Evolutionary conservation across 2,888 invertebrate species (phyloP).

Genomic region (Tetanocera ferruginea): DNA sequence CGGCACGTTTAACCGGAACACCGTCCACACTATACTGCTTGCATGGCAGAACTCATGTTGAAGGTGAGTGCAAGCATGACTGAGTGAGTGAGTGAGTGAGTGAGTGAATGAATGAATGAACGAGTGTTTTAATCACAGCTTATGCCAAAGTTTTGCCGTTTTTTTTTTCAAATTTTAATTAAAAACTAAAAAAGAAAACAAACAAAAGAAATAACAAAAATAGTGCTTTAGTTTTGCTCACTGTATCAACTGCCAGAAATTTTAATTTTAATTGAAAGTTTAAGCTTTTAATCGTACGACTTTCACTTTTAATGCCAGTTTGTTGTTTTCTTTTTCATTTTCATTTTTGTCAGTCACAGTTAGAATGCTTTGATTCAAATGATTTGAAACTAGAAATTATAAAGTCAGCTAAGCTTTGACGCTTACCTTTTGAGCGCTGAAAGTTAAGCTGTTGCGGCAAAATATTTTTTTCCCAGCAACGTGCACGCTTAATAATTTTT

Average conservation of each 20-base stretch:
- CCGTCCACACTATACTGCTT: constrained; percentile 54
- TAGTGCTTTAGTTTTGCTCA: background rate
- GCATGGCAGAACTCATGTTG: constrained; percentile 60
- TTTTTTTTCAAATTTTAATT: background rate
- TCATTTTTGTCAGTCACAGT: background rate
- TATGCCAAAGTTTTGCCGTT: background rate
- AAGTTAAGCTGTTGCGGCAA: constrained; percentile 3
- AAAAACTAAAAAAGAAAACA: background rate
- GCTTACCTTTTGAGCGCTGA: background rate
- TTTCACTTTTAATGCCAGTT: constrained; percentile 7
- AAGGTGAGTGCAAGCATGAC: constrained; percentile 51
- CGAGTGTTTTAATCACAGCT: constrained; percentile 41
- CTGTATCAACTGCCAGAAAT: background rate
- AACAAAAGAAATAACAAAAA: background rate
- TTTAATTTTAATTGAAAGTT: constrained; percentile 24
- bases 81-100: constrained; percentile 40
- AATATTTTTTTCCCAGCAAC: background rate
- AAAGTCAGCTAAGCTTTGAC: background rate
- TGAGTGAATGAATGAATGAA: constrained; percentile 37
- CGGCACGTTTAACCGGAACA: constrained; percentile 37
- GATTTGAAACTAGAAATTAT: background rate
- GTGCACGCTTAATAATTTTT: background rate
- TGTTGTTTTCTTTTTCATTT: background rate
- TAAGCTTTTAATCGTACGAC: constrained; percentile 28
- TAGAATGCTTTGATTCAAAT: background rate